Percentiles rank a stretch among this genome's conserved stretches.
phyloP scores from a whole-genome alignment of 1,140 invertebrate genomes.

The Tetramorium parvispinum region DNA sequence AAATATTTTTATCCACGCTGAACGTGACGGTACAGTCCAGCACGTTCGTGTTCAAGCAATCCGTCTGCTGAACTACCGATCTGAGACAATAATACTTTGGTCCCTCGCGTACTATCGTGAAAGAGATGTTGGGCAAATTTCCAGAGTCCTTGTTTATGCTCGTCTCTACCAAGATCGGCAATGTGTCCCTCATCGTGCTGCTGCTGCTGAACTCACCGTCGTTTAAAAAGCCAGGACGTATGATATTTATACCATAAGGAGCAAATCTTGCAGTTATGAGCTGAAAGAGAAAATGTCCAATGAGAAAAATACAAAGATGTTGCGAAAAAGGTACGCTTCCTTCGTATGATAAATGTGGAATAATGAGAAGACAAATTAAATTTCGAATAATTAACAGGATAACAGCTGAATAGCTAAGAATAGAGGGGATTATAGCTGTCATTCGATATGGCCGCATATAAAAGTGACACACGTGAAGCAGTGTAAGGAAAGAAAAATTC shows the following conservation, averaged over 20 bases:
- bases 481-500: not conserved
- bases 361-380: not conserved
- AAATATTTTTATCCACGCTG: slow-evolving; percentile 92
- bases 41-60: slow-evolving; percentile 90
- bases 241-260: not conserved
- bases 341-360: not conserved
- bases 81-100: slow-evolving; percentile 89
- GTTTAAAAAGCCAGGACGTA: not conserved
- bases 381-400: too few species aligned
- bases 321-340: too few species aligned
- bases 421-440: not conserved
- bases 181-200: slow-evolving; percentile 45
- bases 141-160: slow-evolving; percentile 25
- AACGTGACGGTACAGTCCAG: slow-evolving; percentile 92
- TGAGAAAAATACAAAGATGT: not conserved
- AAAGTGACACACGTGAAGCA: too few species aligned
- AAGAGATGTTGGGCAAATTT: slow-evolving; percentile 12
- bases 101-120: slow-evolving; percentile 76
- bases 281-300: not conserved
- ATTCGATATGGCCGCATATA: too few species aligned
- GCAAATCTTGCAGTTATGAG: not conserved
- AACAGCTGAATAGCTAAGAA: not conserved
- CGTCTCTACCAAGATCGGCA: slow-evolving; percentile 15
- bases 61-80: slow-evolving; percentile 87
- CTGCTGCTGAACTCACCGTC: slow-evolving; percentile 56